Evolutionary conservation across 2,797 vertebrate genomes (phyloP), one percentile per base, ranked within the genome.

Genomic region (Sebastolobus altivelis): DNA sequence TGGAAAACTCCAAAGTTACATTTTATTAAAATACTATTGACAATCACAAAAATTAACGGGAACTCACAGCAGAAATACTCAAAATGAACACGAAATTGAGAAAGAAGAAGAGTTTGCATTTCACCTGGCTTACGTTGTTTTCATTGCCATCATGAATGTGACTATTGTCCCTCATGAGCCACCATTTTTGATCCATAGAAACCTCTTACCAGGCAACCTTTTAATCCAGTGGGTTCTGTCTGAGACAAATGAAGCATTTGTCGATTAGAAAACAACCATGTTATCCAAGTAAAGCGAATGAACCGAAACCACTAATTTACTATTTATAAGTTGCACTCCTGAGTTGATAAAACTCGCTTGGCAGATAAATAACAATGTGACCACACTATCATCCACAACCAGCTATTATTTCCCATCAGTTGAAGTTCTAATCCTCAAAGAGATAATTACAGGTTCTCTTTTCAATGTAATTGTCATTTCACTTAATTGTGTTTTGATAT

Each of bases 401-500:
- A 66, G 49, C 79, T 78, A 92, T 93, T 89, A 90, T 84, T 77
- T 88, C 86, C 81, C 85, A 88, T 90, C 83, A 81, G 80, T 33
- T 82, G 67, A 87, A 81, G 89, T 84, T 86, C 72, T 78, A 68
- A 77, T 77, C 65, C 79, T 83, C 73, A 73, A 72, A 86, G 75
- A 88, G 56, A 77, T 92, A 94, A 94, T 93, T 90, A 79, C 81
- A 84, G 81, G 88, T 87, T 93, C 25, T 73, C 67, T 81, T 83
- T 63, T 75, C 75, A 12, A 65, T 78, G 55, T 92, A 92, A 94
- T 92, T 91, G 88, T 91, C 86, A 86, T 76, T 81, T 90, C 85
- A 83, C 82, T 86, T 88, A 85, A 90, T 88, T 92, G 89, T 91
- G 89, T 94, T 91, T 84, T 86, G 77, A 87, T 92, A 71, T 83